Evolutionary conservation across 2,888 invertebrate genomes (phyloP), one percentile per base, ranked within the genome.

Genomic region (Melieria crassipennis): DNA sequence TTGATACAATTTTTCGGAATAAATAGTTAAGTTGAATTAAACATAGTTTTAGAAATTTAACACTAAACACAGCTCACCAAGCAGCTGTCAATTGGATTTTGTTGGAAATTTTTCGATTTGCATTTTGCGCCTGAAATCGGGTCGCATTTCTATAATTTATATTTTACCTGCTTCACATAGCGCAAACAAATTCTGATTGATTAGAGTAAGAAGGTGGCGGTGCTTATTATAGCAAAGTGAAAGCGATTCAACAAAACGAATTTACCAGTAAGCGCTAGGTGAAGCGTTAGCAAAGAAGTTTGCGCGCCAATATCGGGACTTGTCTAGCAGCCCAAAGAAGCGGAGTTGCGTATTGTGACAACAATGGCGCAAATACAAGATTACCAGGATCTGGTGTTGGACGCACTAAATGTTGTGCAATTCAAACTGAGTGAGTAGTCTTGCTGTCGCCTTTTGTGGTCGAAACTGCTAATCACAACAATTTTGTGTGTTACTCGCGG

Each of bases 351-450:
- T 30, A 1, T 10, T 16, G 65, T 16, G 10, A 10, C 5, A 67
- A 73, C 77, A 74, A 81, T 83, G 79, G 79, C 85, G 69, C 80
- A 82, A 75, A 81, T 85, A 70, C 81, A 84, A 60, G 81, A 83
- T 70, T 85, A 83, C 70, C 82, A 86, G 73, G 79, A 84, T 70
- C 78, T 84, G 9, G 84, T 87, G 4, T 71, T 81, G 4, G 84
- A 86, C 73, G 86, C 87, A 2, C 71, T 85, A 1, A 83, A 87
- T 60, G 81, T 79, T 1, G 84, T 87, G 0, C 83, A 86, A 71
- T 87, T 87, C 52, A 86, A 86, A 75, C 76, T 87, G 52, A 83
- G 87, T 87, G 76, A 80, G 83, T 80, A 45, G 0, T 16, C 3
- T 10, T 30, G 1, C 16, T 16, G 30, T 30, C 30, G 30, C 30